Evolutionary conservation across 2,888 invertebrate genomes (phyloP).

Genomic region (Crematogaster levior): DNA sequence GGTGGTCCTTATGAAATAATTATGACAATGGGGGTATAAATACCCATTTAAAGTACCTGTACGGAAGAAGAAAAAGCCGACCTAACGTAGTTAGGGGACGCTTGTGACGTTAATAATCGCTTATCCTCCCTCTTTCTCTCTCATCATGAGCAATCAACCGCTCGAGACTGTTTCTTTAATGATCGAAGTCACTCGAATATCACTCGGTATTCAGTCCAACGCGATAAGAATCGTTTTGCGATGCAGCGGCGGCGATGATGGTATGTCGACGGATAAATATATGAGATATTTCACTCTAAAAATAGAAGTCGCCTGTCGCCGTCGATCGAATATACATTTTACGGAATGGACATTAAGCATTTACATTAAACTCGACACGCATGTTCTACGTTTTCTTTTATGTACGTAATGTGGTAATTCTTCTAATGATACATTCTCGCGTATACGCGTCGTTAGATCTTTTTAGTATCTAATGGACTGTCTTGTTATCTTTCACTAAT

Average conservation of each 20-base stretch:
- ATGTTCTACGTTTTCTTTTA: background rate
- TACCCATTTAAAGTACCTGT: conserved; percentile 74
- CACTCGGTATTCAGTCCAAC: conserved; percentile 13
- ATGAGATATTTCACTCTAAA: conserved; percentile 31
- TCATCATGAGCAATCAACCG: conserved; percentile 51
- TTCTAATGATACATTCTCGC: background rate
- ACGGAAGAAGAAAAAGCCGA: conserved; percentile 37
- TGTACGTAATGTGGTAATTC: background rate
- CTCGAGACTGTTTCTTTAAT: conserved; percentile 49
- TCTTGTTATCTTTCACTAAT: background rate
- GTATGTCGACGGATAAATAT: conserved; percentile 15
- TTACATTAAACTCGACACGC: background rate
- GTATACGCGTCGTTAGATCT: background rate
- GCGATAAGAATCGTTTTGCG: conserved; percentile 43
- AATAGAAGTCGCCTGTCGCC: conserved; percentile 7
- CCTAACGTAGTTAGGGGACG: conserved; percentile 1
- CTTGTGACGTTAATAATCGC: conserved; percentile 72
- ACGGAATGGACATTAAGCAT: background rate
- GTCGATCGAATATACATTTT: conserved; percentile 19
- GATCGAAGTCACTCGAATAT: conserved; percentile 52
- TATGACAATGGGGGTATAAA: conserved; percentile 76
- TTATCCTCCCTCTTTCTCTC: conserved; percentile 19
- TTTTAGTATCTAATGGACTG: background rate
- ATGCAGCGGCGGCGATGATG: conserved; percentile 1
- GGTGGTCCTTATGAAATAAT: conserved; percentile 75